Conservation (phyloP, 2,113 vertebrate species). For the Lophura nycthemera region DNA sequence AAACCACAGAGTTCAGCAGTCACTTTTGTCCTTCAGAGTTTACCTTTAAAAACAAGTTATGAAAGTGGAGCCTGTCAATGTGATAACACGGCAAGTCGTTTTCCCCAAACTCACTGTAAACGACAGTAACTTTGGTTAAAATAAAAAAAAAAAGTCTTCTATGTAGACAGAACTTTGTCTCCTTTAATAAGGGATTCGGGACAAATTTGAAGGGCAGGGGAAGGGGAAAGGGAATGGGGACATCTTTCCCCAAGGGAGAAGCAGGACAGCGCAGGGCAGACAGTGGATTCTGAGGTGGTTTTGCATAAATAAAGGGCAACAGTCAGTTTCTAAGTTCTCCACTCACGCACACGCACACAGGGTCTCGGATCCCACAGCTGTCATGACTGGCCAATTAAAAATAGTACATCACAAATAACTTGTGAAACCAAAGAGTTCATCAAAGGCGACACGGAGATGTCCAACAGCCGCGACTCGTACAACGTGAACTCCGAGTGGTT, state of each 20-base stretch:
- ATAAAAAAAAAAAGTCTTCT: constrained; percentile 86
- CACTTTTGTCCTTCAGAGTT: constrained; percentile 84
- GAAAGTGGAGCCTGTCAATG: constrained; percentile 83
- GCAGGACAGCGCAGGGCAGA: constrained; percentile 89
- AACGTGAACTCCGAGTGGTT: constrained; percentile 99
- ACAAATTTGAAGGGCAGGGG: constrained; percentile 72
- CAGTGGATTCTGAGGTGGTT: constrained; percentile 98
- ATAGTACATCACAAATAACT: constrained; percentile 99
- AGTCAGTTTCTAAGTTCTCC: constrained; percentile 96
- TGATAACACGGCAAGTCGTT: constrained; percentile 87
- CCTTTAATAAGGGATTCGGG: constrained; percentile 85
- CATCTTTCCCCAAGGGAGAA: constrained; percentile 85
- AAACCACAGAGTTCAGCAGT: constrained; percentile 93
- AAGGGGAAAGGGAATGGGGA: constrained; percentile 69
- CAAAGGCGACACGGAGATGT: constrained; percentile 98
- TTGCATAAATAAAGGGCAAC: constrained; percentile 99
- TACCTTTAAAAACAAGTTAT: constrained; percentile 87
- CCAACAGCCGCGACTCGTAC: constrained; percentile 98
- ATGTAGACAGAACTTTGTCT: constrained; percentile 91
- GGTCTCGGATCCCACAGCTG: constrained; percentile 92
- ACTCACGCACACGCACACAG: constrained; percentile 90
- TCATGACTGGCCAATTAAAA: constrained; percentile 99
- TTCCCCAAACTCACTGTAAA: constrained; percentile 99
- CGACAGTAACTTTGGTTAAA: constrained; percentile 99
- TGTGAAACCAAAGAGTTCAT: constrained; percentile 99